Evolutionary conservation across 2,888 invertebrate genomes (phyloP).

Genomic region (Platypus cylindrus): DNA sequence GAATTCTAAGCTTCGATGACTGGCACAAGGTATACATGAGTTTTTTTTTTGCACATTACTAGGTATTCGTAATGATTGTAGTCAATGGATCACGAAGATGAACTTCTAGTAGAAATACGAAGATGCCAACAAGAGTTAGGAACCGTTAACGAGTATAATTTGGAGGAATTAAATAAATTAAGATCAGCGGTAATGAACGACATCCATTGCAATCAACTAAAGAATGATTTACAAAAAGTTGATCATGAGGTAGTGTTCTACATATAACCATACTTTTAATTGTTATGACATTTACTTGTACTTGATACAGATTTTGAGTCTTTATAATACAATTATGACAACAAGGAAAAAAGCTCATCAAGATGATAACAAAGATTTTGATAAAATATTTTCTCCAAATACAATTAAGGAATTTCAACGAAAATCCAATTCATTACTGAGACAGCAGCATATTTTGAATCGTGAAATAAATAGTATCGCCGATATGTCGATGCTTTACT

Average conservation of each 20-base stretch:
- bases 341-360: constrained; percentile 69
- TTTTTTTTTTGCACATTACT: background rate
- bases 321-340: constrained; percentile 69
- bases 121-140: constrained; percentile 73
- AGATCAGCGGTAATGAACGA: constrained; percentile 28
- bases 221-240: constrained; percentile 30
- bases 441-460: constrained; percentile 26
- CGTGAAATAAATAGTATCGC: constrained; percentile 20
- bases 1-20: constrained; percentile 62
- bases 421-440: constrained; percentile 28
- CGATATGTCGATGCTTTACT: constrained; percentile 21
- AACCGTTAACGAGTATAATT: constrained; percentile 67
- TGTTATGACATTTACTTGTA: background rate
- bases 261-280: background rate
- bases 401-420: constrained; percentile 26
- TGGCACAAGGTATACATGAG: constrained; percentile 38
- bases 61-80: background rate
- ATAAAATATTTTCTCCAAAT: constrained; percentile 24
- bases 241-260: constrained; percentile 27
- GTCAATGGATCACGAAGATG: constrained; percentile 63
- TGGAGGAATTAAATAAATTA: constrained; percentile 30
- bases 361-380: constrained; percentile 25
- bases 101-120: constrained; percentile 77
- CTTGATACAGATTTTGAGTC: constrained; percentile 51
- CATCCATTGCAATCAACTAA: constrained; percentile 30